Evolutionary conservation across 1,140 invertebrate species (phyloP), one percentile per base, ranked within the genome.

Genomic region (Alviniconcha marisindica): DNA sequence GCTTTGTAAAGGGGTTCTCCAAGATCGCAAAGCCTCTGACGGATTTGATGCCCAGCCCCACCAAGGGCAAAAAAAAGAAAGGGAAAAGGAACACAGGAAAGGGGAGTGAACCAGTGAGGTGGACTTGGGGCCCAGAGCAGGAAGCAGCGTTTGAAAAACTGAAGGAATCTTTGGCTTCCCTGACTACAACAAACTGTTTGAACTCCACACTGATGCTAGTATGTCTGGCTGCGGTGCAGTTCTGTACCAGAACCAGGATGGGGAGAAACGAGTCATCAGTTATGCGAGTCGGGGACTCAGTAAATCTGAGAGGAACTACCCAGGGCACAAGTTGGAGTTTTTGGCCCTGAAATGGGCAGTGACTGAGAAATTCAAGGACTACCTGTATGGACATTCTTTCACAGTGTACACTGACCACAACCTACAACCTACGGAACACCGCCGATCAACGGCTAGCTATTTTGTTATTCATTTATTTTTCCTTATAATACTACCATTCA

Each of bases 1-100:
- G 89, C 81, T 94, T 93, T 87, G 90, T 94, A 31, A 88, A 82
- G 88, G 42, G 85, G n/a, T 91, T 85, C 81, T 76, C 88, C 0
- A 81, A 82, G 15, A 89, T 90, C 42, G 87, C 88, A 40, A 74
- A 76, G 63, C 90, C 85, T 18, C 73, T 89, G 21, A 87, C 73
- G 28, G 63, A 86, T 15, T 54, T 91, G 14, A 83, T 87, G n/a
- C 82, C 81, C 7, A 54, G 44, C 24, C 51, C 81, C 1, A 40
- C 54, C 7, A 81, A 69, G 40, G 81, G 63, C 44, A 63, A 42
- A 28, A 48, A 38, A 74, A 51, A 54, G 15, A 44, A 74, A 24
- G 40, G 33, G 36, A n/a, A 21, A n/a, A 54, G 66, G 31, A 83
- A 33, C 28, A 2, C 24, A 33, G 42, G 63, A 60, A 82, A 71